phyloP scores from a whole-genome alignment of 2,113 vertebrate species.

The Pseudolaguvia tuberculata region DNA sequence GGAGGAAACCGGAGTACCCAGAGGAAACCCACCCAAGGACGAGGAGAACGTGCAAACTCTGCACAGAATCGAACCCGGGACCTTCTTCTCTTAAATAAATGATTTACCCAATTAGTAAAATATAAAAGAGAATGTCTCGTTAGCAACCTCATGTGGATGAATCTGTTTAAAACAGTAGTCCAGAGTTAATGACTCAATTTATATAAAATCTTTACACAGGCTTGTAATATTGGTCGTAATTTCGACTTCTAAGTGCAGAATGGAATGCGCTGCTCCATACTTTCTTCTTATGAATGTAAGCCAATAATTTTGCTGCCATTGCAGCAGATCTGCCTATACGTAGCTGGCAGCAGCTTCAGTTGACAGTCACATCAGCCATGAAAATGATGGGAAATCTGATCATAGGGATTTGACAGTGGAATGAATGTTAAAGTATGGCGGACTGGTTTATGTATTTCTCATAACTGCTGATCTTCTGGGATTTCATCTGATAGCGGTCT shows the following conservation, averaged over 20 bases:
- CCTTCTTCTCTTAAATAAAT: conserved; percentile 8
- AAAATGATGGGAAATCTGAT: not conserved
- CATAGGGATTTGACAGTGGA: not conserved
- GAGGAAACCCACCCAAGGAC: no score
- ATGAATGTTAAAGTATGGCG: no score
- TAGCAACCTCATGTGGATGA: not conserved
- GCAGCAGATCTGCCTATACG: not conserved
- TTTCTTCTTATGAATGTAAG: no score
- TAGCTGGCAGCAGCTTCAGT: not conserved
- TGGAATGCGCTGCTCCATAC: not conserved
- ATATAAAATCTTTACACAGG: not conserved
- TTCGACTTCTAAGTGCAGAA: not conserved
- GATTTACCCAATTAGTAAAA: not conserved
- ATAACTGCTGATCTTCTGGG: not conserved
- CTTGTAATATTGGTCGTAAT: not conserved
- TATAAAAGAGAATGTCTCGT: not conserved
- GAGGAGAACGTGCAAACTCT: no score
- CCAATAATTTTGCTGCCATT: no score
- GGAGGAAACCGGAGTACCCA: no score
- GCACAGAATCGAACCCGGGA: no score
- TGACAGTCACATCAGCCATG: not conserved
- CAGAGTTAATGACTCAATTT: not conserved
- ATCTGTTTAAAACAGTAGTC: not conserved
- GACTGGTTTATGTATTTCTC: not conserved
- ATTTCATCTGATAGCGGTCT: not conserved